These are phyloP conservation scores for Murina feae DNA, from an alignment of 2,113 vertebrate species.

Conservation along the genomic window DNA sequence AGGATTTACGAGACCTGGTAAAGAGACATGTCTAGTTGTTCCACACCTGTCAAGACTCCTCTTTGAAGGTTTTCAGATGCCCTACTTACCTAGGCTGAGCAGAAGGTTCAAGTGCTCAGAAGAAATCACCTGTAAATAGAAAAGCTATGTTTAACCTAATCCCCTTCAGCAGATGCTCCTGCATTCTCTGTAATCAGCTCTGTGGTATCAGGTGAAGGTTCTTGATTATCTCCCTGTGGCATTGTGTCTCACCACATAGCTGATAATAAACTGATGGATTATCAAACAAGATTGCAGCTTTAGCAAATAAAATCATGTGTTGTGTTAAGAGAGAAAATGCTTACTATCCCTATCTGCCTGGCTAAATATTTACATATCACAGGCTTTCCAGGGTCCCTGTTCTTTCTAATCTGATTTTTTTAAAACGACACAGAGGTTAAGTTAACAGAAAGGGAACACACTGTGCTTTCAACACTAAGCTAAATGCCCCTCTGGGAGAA, in stretches of 20 bases:
- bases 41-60: constrained; percentile 16
- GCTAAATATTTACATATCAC: constrained; percentile 63
- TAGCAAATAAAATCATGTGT: constrained; percentile 69
- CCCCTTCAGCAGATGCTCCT: constrained; percentile 66
- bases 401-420: constrained; percentile 50
- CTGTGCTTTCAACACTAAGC: constrained; percentile 39
- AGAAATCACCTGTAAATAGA: constrained; percentile 71
- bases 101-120: constrained; percentile 59
- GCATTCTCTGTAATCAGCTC: constrained; percentile 68
- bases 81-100: constrained; percentile 51
- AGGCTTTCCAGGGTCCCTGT: constrained; percentile 54
- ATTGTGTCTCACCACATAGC: constrained; percentile 68
- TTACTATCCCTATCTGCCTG: constrained; percentile 29
- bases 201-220: constrained; percentile 67
- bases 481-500: constrained; percentile 28
- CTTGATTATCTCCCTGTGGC: constrained; percentile 72
- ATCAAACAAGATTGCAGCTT: constrained; percentile 75
- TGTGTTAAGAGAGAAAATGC: constrained; percentile 40
- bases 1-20: neutral
- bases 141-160: constrained; percentile 70
- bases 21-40: neutral
- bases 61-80: constrained; percentile 48
- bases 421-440: constrained; percentile 66
- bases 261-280: constrained; percentile 75
- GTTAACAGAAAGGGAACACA: constrained; percentile 51